Base-by-base conservation (phyloP, 2,888 invertebrate species). In the Anticlea derivata region DNA sequence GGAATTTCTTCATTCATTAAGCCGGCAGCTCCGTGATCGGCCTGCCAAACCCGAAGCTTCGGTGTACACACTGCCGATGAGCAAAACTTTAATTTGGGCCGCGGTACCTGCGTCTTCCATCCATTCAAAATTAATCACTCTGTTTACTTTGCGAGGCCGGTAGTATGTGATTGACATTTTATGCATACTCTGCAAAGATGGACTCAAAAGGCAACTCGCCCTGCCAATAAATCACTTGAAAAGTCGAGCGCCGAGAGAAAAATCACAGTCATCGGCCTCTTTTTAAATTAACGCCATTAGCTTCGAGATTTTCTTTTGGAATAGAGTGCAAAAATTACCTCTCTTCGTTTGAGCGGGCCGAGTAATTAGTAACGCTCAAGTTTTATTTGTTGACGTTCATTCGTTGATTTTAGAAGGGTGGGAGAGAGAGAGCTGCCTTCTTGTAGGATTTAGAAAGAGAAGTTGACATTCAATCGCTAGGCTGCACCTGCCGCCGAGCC, bases 301-400 rank as follows among this genome's bases (percentile, higher is more conserved):
- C 86, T 78, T 81, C 72, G 70, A 88, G 84, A 89, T 87, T 89
- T 84, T 78, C 86, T 84, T 80, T 82, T 73, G 75, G 76, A 87
- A 86, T 86, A 76, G 85, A 88, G 86, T 87, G 87, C 85, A 86
- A 86, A 85, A 84, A 88, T 89, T 87, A 83, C 86, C 86, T 86
- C 86, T 83, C 85, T 84, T 69, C 83, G 81, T 85, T 80, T 75
- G 83, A 88, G 77, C 75, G 73, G 68, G 73, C 74, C 78, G 63
- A 82, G 90, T 91, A 91, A 91, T 91, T 91, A 91, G 91, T 91
- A 83, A 91, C 87, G 91, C 87, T 91, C 72, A 83, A 86, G 75
- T 91, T 89, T 91, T 89, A 91, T 91, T 91, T 91, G 90, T 90
- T 88, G 86, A 86, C 88, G 84, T 85, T 88, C 84, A 88, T 90